Evolutionary conservation across 2,797 vertebrate genomes (phyloP).

Genomic region (Neomorphus geoffroyi): DNA sequence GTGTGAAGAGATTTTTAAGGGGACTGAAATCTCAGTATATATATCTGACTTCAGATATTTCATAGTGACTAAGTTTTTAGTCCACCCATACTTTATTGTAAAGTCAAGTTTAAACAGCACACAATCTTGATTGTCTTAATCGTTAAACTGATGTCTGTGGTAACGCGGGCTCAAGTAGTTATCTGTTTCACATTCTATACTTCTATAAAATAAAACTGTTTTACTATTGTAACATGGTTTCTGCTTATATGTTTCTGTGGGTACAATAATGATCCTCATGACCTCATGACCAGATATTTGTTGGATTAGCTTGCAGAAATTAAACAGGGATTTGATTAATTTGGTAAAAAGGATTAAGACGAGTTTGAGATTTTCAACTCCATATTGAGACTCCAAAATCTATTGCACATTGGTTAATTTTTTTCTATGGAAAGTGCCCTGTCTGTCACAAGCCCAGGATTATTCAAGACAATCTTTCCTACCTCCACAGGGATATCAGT

Average conservation of each 20-base stretch:
- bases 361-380: not conserved
- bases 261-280: no score
- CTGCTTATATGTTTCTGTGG: not conserved
- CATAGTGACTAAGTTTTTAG: not conserved
- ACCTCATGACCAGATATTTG: not conserved
- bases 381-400: not conserved
- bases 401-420: not conserved
- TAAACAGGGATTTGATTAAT: not conserved
- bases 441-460: not conserved
- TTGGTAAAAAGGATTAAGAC: not conserved
- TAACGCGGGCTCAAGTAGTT: not conserved
- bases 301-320: not conserved
- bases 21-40: not conserved
- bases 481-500: not conserved
- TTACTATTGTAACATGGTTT: not conserved
- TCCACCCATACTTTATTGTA: not conserved
- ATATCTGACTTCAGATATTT: not conserved
- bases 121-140: not conserved
- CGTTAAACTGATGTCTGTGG: not conserved
- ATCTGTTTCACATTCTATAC: rapidly evolving
- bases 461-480: not conserved
- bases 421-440: not conserved
- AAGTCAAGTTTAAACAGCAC: not conserved
- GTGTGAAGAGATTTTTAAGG: not conserved
- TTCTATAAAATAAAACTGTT: not conserved